phyloP scores from a whole-genome alignment of 2,888 invertebrate genomes.

The Xestia c-nigrum region DNA sequence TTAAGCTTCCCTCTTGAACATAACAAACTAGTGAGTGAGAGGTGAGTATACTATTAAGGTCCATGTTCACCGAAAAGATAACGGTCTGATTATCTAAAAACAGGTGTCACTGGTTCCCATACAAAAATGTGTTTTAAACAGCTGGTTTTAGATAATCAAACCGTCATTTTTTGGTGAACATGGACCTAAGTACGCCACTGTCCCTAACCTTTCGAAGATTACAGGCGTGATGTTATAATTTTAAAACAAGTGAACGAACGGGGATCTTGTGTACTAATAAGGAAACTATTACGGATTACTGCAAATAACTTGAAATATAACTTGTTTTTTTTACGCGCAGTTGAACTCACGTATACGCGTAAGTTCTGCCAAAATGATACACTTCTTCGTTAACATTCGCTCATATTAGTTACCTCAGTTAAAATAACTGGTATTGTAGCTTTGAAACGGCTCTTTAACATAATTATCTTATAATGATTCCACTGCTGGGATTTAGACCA shows the following conservation, averaged over 20 bases:
- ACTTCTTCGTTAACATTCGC: slow-evolving; percentile 16
- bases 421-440: slow-evolving; percentile 20
- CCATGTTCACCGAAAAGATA: too few relatives aligned
- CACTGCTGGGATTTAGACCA: neutral
- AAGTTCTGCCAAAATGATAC: slow-evolving; percentile 26
- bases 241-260: slow-evolving; percentile 9
- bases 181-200: neutral
- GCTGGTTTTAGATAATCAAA: too few relatives aligned
- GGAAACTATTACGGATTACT: slow-evolving; percentile 13
- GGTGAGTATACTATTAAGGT: too few relatives aligned
- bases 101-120: too few relatives aligned
- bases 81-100: too few relatives aligned
- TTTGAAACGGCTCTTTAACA: neutral
- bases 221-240: neutral
- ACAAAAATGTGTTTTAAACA: too few relatives aligned
- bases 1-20: too few relatives aligned
- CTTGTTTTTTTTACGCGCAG: slow-evolving; percentile 58
- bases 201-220: neutral
- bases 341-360: slow-evolving; percentile 45
- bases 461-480: neutral
- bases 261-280: slow-evolving; percentile 18
- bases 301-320: slow-evolving; percentile 30
- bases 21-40: too few relatives aligned
- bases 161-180: too few relatives aligned
- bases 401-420: neutral